phyloP scores from a whole-genome alignment of 2,888 invertebrate genomes.

The Ypsolopha sequella region DNA sequence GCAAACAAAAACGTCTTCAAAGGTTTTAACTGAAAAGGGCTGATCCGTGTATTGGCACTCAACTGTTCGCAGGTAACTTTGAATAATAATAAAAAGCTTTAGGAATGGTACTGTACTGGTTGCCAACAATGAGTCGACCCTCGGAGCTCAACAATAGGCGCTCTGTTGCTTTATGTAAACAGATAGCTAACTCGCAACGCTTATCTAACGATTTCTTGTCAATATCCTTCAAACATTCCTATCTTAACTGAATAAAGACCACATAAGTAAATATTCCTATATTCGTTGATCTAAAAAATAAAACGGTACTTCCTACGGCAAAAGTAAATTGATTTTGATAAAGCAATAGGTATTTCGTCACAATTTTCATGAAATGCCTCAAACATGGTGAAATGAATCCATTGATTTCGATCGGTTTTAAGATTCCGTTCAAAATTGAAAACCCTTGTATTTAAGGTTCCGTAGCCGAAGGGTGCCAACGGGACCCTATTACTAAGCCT shows the following conservation, averaged over 20 bases:
- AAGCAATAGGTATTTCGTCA: too few species aligned
- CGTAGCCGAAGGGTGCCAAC: too few species aligned
- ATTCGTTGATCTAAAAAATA: too few species aligned
- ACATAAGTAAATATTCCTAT: background rate
- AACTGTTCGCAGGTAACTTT: slow-evolving; percentile 44
- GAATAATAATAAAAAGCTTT: slow-evolving; percentile 34
- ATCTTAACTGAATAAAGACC: background rate
- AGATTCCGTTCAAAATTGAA: too few species aligned
- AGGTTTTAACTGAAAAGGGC: slow-evolving; percentile 18
- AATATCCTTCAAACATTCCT: slow-evolving; percentile 18
- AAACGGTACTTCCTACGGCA: too few species aligned
- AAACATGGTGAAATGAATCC: too few species aligned
- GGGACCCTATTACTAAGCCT: too few species aligned
- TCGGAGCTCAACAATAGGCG: slow-evolving; percentile 48
- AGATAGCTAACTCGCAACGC: slow-evolving; percentile 53
- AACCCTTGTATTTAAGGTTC: too few species aligned
- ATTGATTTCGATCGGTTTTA: too few species aligned
- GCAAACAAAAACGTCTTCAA: background rate
- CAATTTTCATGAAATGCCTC: too few species aligned
- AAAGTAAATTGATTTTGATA: too few species aligned
- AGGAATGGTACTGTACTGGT: slow-evolving; percentile 29
- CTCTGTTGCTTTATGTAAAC: slow-evolving; percentile 62
- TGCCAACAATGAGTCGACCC: slow-evolving; percentile 55
- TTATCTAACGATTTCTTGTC: slow-evolving; percentile 41
- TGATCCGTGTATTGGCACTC: slow-evolving; percentile 32